These are phyloP conservation scores for Lycia hirtaria DNA, from an alignment of 2,888 invertebrate genomes.

Conservation along the genomic window DNA sequence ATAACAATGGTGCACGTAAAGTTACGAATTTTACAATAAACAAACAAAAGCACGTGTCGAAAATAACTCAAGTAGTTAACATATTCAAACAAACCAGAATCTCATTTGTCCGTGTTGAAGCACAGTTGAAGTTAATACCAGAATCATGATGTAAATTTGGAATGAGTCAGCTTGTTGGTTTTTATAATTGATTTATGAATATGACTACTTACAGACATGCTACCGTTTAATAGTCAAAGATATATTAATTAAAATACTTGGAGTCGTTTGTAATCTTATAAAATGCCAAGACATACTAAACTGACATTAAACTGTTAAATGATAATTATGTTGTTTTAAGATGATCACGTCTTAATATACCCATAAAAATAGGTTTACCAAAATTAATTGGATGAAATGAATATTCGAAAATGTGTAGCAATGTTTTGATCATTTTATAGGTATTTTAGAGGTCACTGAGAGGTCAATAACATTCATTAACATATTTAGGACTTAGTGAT, in stretches of 20 bases:
- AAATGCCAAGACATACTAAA: not conserved
- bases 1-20: constrained; percentile 25
- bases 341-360: no score
- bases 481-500: not conserved
- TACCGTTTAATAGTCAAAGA: constrained; percentile 19
- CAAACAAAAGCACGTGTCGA: constrained; percentile 29
- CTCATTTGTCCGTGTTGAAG: no score
- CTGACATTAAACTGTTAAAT: no score
- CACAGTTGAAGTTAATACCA: constrained; percentile 1
- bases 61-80: constrained; percentile 17
- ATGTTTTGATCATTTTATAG: constrained; percentile 2
- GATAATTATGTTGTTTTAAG: no score
- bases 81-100: constrained; percentile 7
- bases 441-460: not conserved
- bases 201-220: constrained; percentile 11
- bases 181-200: constrained; percentile 4
- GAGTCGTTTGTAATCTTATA: not conserved
- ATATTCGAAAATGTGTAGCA: not conserved
- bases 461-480: constrained; percentile 2
- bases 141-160: constrained; percentile 9
- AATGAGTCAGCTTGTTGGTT: constrained; percentile 1
- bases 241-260: constrained; percentile 1
- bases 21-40: constrained; percentile 18
- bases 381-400: not conserved
- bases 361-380: no score